Conservation (phyloP, 2,888 invertebrate species). For the Eupithecia tripunctaria region DNA sequence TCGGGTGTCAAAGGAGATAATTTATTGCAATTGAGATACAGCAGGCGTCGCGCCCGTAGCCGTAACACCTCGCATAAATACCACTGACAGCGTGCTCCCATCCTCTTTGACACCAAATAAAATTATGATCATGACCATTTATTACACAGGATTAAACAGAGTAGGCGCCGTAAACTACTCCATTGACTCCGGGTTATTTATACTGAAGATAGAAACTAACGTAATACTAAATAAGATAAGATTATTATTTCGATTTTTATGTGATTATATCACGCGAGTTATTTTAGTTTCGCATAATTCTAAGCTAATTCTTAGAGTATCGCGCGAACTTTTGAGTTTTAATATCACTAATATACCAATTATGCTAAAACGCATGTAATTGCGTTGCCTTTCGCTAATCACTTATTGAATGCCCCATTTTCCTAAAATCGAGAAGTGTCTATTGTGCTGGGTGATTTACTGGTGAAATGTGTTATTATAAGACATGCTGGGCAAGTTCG, state of each 20-base stretch:
- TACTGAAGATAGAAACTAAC: conserved; percentile 33
- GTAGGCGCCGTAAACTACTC: conserved; percentile 53
- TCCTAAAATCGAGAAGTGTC: conserved; percentile 19
- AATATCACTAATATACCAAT: neutral
- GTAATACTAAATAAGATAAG: conserved; percentile 16
- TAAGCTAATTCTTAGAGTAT: neutral
- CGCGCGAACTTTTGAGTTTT: neutral
- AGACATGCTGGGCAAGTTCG: conserved; percentile 56
- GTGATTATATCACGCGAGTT: conserved; percentile 31
- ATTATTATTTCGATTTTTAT: conserved; percentile 29
- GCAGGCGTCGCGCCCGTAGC: conserved; percentile 58
- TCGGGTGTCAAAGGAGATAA: conserved; percentile 77
- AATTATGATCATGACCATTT: conserved; percentile 73
- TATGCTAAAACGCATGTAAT: neutral
- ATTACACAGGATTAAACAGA: conserved; percentile 61
- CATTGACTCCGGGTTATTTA: conserved; percentile 41
- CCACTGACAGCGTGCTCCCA: conserved; percentile 63
- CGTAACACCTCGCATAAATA: conserved; percentile 76
- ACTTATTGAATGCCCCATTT: conserved; percentile 18
- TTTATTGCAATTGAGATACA: conserved; percentile 80
- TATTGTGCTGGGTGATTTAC: conserved; percentile 49
- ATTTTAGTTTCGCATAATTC: conserved; percentile 4
- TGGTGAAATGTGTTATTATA: conserved; percentile 37
- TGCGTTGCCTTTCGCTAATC: conserved; percentile 6
- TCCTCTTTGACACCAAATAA: conserved; percentile 69